Percentiles rank a stretch among this genome's conserved stretches.
Evolutionary conservation across 2,888 invertebrate species (phyloP).

Genomic region (Oxytorus armatus): DNA sequence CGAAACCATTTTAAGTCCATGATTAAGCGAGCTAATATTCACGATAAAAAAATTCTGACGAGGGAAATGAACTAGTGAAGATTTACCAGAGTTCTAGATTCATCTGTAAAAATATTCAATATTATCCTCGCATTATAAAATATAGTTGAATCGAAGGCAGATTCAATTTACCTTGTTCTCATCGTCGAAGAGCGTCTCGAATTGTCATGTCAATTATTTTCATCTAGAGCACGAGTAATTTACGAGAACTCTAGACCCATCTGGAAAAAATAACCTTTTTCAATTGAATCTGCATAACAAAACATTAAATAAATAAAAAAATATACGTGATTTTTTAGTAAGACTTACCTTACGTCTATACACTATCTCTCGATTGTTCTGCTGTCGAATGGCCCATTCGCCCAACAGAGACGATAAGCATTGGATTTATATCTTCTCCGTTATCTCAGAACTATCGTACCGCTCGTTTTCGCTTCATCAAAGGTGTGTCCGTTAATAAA

Average conservation of each 20-base stretch:
- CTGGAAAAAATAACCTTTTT: neutral
- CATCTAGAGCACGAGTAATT: neutral
- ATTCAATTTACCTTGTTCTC: neutral
- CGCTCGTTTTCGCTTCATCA: neutral
- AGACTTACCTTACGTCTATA: slow-evolving; percentile 37
- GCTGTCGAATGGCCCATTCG: slow-evolving; percentile 34
- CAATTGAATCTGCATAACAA: neutral
- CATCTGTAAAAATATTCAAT: slow-evolving; percentile 21
- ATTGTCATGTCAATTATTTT: too few relatives aligned
- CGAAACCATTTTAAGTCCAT: slow-evolving; percentile 85
- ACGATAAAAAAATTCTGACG: neutral
- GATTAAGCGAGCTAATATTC: slow-evolving; percentile 8
- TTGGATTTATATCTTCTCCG: slow-evolving; percentile 46
- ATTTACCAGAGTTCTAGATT: slow-evolving; percentile 9
- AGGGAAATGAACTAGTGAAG: neutral
- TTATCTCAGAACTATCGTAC: slow-evolving; percentile 50
- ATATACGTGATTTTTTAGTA: neutral
- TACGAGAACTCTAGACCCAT: neutral
- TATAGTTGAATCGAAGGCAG: neutral
- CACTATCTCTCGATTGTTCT: slow-evolving; percentile 22
- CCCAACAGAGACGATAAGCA: slow-evolving; percentile 46
- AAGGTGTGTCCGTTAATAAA: slow-evolving; percentile 46
- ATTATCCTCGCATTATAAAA: neutral
- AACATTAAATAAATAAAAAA: neutral
- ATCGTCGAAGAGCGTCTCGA: neutral